Evolutionary conservation across 2,888 invertebrate genomes (phyloP).

Genomic region (Drosophila antonietae): DNA sequence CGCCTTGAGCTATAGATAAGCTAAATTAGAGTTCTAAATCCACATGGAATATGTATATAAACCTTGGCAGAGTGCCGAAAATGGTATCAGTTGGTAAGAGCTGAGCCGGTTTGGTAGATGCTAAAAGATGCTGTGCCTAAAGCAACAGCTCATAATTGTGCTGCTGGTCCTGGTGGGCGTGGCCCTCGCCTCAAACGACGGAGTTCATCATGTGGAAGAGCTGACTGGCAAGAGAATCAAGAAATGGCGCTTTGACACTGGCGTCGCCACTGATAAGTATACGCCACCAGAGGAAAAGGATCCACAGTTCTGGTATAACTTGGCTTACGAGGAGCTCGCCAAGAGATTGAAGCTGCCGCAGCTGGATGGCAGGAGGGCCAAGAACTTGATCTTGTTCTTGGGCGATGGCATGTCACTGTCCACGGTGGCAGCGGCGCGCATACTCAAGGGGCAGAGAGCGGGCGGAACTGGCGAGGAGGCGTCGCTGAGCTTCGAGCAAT

Average conservation of each 20-base stretch:
- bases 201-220: constrained; percentile 27
- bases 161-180: constrained; percentile 17
- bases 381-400: constrained; percentile 76
- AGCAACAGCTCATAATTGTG: constrained; percentile 14
- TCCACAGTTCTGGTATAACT: constrained; percentile 62
- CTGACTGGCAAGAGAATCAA: constrained; percentile 5
- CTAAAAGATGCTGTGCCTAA: constrained; percentile 28
- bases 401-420: constrained; percentile 90
- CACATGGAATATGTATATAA: constrained; percentile 28
- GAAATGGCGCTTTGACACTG: background rate
- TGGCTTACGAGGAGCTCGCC: constrained; percentile 55
- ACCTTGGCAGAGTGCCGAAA: constrained; percentile 1
- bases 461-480: constrained; percentile 87
- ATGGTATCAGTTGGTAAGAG: constrained; percentile 19
- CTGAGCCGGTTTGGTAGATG: constrained; percentile 20
- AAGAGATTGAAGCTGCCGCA: constrained; percentile 48
- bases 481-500: constrained; percentile 87
- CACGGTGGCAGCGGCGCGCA: constrained; percentile 88
- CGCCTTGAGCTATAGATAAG: constrained; percentile 1
- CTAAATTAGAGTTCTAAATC: background rate
- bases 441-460: constrained; percentile 87
- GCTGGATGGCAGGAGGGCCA: constrained; percentile 51
- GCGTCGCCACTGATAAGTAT: constrained; percentile 42
- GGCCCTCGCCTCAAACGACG: background rate
- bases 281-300: constrained; percentile 65